These are phyloP conservation scores for Nasonia oneida DNA, from an alignment of 2,888 invertebrate species.

Conservation along the genomic window DNA sequence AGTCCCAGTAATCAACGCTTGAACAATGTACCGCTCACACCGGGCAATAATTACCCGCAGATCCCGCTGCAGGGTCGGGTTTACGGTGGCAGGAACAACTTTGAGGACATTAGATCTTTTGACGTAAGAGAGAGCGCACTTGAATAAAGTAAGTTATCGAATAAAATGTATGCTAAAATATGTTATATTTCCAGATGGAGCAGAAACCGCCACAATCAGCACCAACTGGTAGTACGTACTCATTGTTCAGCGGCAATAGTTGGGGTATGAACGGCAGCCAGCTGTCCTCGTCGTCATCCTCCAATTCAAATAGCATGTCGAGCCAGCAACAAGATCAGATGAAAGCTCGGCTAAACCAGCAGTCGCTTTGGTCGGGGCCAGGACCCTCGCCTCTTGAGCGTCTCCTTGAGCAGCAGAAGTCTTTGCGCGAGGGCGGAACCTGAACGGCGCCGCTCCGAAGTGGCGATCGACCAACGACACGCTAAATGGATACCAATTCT, in stretches of 20 bases:
- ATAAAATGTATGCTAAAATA: background rate
- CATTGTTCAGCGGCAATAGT: constrained; percentile 80
- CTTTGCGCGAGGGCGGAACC: constrained; percentile 80
- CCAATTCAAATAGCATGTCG: constrained; percentile 8
- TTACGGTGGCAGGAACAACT: constrained; percentile 68
- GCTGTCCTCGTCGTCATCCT: background rate
- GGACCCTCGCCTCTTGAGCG: constrained; percentile 90
- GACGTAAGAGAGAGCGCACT: constrained; percentile 67
- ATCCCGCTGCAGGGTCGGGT: constrained; percentile 66
- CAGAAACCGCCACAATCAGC: constrained; percentile 75
- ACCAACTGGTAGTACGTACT: constrained; percentile 80
- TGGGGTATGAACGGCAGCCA: constrained; percentile 61
- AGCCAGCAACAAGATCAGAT: constrained; percentile 67
- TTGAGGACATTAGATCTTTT: constrained; percentile 69
- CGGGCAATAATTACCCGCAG: constrained; percentile 70
- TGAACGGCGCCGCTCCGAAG: constrained; percentile 69
- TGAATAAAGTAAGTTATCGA: constrained; percentile 6
- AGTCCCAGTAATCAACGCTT: constrained; percentile 64
- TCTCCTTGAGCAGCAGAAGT: constrained; percentile 89
- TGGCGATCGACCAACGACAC: constrained; percentile 61
- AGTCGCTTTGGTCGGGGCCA: constrained; percentile 89
- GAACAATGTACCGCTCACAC: constrained; percentile 66
- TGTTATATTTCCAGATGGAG: constrained; percentile 73
- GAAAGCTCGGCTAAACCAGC: constrained; percentile 75
- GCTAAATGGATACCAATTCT: constrained; percentile 59